Base-by-base conservation (phyloP, 2,797 vertebrate species). In the Novumbra hubbsi region DNA sequence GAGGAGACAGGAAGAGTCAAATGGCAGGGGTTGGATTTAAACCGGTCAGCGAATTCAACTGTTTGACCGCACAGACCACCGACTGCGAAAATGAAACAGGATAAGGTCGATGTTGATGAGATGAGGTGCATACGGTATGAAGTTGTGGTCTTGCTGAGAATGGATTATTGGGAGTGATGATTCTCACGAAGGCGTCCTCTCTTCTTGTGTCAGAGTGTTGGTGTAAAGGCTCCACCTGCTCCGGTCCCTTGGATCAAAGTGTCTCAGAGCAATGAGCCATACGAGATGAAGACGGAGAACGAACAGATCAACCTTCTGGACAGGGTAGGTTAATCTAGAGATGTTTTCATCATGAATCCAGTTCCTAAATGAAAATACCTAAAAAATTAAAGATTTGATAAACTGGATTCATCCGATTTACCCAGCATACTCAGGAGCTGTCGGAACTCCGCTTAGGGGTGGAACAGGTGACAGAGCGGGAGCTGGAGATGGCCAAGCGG, bases 401-500 rank as follows among this genome's bases (percentile, higher is more conserved):
- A 14, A 21, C 55, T 4, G 1, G 55, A 60, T 60, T 11, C n/a
- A 57, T 24, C 5, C 9, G 0, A 21, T 78, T 32, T 32, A 12
- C 55, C 27, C 78, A 94, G 93, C 92, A 94, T n/a, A 78, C 84
- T 19, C 87, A 92, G 48, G 94, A 96, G 85, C 82, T 95, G 74
- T 91, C 88, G 0, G 94, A 95, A 82, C 90, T 96, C 24, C 93
- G 92, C 19, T 69, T 90, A 19, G 89, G 93, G 14, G 88, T 96
- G 72, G 93, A 93, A 55, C 89, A 93, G 77, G 92, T 95, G 76
- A 93, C 94, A 0, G 93, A 93, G 74, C 90, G 95, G 5, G 92
- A 94, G 86, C 88, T 93, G 82, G 91, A 93, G 74, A 92, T 96
- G 93, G 92, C 90, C 0, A 89, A 93, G 70, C 91, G 93, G 0